Base-by-base conservation (phyloP, 2,888 invertebrate genomes). In the Agonopterix subpropinquella region DNA sequence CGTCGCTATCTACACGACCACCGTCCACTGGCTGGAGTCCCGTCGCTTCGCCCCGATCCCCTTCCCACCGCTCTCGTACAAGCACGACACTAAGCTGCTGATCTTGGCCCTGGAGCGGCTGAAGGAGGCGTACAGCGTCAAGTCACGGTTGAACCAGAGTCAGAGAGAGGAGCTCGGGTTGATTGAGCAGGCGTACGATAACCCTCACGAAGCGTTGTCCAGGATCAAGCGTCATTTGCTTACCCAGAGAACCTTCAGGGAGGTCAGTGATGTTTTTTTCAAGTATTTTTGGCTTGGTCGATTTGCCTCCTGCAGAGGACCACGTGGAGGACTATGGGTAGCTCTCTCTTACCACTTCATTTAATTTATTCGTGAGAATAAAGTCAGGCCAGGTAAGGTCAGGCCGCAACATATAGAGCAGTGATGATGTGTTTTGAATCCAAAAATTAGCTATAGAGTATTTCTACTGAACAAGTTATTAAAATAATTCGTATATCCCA, bases 121-220 rank as follows among this genome's bases (percentile, higher is more conserved):
- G 44, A 99, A 99, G 77, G 99, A 99, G 84, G 98, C 99, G 0
- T 99, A 99, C 90, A 96, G 98, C 73, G 98, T 99, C 0, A 99
- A 99, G 76, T 98, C 98, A 0, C 62, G 99, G 36, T 86, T 99
- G 53, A 99, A 99, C 84, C 99, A 99, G 83, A 98, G 98, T 65
- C 99, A 99, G 81, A 91, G 99, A 60, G 99, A 99, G 78, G 99
- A 99, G 78, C 83, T 99, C 59, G 99, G 99, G 5, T 90, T 99
- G 44, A 99, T 99, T 60, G 99, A 99, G 78, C 99, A 99, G 83
- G 99, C 99, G 0, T 99, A 99, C 68, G 99, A 99, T 76, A 99
- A 99, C 87, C 99, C 99, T 28, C 99, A 99, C 74, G 99, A 99
- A 80, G 99, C 99, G 0, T 83, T 99, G 58, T 99, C 99, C 0